phyloP scores from a whole-genome alignment of 2,888 invertebrate genomes.

The Coleophora deauratella region DNA sequence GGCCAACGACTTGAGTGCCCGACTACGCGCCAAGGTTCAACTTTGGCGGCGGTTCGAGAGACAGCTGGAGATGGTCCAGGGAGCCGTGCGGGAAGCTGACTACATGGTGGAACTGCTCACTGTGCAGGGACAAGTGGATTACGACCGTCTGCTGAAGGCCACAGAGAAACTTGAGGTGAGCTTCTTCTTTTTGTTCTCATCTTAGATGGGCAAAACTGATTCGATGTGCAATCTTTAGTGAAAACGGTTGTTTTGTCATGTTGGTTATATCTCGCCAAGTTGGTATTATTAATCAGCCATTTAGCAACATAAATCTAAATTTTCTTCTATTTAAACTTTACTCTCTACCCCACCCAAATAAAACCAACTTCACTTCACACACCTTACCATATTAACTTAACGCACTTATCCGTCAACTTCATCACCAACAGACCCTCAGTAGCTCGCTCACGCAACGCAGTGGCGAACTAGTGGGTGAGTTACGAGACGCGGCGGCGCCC shows the following conservation, averaged over 20 bases:
- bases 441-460: conserved; percentile 84
- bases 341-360: no score
- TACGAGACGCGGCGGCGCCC: conserved; percentile 81
- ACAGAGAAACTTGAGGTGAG: conserved; percentile 89
- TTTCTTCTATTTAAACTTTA: no score
- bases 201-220: no score
- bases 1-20: conserved; percentile 78
- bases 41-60: conserved; percentile 86
- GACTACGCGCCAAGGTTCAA: conserved; percentile 77
- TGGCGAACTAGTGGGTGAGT: conserved; percentile 81
- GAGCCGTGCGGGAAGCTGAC: conserved; percentile 88
- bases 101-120: conserved; percentile 91
- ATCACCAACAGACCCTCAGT: conserved; percentile 77
- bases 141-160: conserved; percentile 85
- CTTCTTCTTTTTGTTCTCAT: no score
- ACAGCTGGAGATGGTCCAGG: conserved; percentile 85
- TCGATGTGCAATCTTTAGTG: no score
- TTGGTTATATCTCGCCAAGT: no score
- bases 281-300: no score
- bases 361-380: no score
- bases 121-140: conserved; percentile 89
- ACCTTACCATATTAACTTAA: no score
- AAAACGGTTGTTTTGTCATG: no score
- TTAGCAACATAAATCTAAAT: no score
- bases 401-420: no score